A percentile compares a stretch with the other conserved stretches of the same genome.
Conservation (phyloP, 2,113 vertebrate genomes). For the Ammospiza caudacuta region DNA sequence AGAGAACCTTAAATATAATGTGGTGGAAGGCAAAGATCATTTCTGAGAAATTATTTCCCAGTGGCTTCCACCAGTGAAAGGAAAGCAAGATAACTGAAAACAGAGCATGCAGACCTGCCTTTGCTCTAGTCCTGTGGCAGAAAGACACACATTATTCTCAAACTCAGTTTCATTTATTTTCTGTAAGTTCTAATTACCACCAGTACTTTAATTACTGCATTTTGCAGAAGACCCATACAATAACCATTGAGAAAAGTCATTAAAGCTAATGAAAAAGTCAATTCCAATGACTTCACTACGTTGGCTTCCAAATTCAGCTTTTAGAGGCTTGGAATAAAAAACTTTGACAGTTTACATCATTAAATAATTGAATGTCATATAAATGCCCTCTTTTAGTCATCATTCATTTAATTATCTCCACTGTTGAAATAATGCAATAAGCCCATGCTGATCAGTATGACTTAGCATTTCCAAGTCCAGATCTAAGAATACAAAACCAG, state of each 20-base stretch:
- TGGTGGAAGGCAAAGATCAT: not conserved
- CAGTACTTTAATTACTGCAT: conserved; percentile 26
- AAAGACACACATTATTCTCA: not conserved
- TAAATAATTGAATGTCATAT: conserved; percentile 54
- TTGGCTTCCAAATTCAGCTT: conserved; percentile 8
- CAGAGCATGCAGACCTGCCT: not conserved
- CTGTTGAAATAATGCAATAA: conserved; percentile 32
- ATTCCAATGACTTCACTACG: not conserved
- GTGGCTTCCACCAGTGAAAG: not conserved
- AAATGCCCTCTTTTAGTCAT: conserved; percentile 40
- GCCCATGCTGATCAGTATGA: conserved; percentile 19
- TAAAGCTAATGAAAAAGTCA: conserved; percentile 40
- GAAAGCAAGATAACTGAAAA: not conserved
- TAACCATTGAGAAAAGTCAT: conserved; percentile 20
- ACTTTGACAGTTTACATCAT: conserved; percentile 13
- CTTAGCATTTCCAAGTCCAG: conserved; percentile 1
- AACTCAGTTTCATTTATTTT: not conserved
- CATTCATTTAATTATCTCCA: conserved; percentile 45
- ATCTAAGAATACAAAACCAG: not conserved
- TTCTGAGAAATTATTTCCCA: not conserved
- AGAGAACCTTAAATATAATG: not conserved
- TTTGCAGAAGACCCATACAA: conserved; percentile 39
- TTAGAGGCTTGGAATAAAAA: conserved; percentile 33
- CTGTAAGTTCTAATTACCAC: not conserved
- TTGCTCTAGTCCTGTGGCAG: not conserved